A percentile compares a stretch with the other conserved stretches of the same genome.
Evolutionary conservation across 2,113 vertebrate species (phyloP).

Genomic region (Chionis minor): DNA sequence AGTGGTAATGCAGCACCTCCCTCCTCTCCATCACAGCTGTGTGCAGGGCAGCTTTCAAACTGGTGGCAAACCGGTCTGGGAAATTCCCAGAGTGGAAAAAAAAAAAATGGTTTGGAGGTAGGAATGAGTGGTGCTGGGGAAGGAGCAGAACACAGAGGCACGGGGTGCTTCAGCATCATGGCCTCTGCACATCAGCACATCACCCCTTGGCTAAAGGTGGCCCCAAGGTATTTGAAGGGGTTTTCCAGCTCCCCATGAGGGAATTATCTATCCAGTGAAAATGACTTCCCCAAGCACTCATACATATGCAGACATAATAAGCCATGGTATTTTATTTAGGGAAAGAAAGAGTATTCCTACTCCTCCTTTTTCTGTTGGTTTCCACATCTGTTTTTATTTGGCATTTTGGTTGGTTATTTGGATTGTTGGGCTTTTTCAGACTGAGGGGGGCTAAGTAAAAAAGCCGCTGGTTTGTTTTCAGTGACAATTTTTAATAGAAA

Average conservation of each 20-base stretch:
- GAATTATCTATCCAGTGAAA: neutral
- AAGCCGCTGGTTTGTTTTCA: conserved; percentile 66
- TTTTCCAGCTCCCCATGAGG: neutral
- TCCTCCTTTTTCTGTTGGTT: neutral
- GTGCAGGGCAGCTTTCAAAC: neutral
- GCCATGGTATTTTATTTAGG: neutral
- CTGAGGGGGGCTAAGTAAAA: neutral
- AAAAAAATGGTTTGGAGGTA: neutral
- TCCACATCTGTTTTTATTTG: conserved; percentile 7
- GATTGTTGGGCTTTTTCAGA: neutral
- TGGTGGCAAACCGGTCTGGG: neutral
- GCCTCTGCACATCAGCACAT: neutral
- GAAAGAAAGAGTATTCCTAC: neutral
- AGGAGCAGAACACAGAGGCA: neutral
- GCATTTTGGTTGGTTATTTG: conserved; percentile 44
- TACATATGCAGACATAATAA: neutral
- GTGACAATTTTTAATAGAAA: conserved; percentile 55
- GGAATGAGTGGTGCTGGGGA: neutral
- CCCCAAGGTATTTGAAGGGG: neutral
- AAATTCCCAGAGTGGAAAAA: neutral
- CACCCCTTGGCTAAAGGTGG: neutral
- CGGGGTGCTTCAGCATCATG: neutral
- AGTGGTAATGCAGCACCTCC: neutral
- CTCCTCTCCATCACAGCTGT: too few relatives aligned
- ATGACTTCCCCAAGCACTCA: neutral